These are phyloP conservation scores for Vicugna pacos DNA, from an alignment of 2,113 vertebrate genomes.

Conservation along the genomic window DNA sequence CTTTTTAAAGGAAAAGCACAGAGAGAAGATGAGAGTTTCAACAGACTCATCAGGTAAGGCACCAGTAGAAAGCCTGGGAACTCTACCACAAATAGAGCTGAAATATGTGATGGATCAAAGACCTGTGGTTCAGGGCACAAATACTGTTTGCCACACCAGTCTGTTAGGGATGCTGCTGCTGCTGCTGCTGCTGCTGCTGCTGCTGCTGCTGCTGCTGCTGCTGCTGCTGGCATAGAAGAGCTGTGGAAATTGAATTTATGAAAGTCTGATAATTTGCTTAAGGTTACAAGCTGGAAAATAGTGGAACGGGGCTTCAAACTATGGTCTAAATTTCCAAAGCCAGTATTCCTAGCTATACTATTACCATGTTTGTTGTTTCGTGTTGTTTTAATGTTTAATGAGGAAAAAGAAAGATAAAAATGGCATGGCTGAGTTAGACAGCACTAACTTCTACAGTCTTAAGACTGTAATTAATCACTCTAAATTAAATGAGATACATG, in stretches of 20 bases:
- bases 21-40: not conserved
- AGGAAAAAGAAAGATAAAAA: not conserved
- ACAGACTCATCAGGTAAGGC: not conserved
- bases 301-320: not conserved
- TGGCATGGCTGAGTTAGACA: not conserved
- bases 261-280: not conserved
- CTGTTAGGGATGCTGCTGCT: not conserved
- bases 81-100: not conserved
- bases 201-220: too few species aligned
- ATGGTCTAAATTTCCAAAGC: not conserved
- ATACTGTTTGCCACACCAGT: not conserved
- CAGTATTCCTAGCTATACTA: not conserved
- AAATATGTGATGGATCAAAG: not conserved
- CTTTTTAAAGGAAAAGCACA: not conserved
- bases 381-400: not conserved
- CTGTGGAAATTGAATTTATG: not conserved
- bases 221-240: not conserved
- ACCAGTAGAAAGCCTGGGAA: not conserved
- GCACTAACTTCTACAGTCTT: not conserved
- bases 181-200: too few species aligned
- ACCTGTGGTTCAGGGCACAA: rapidly evolving
- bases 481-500: not conserved
- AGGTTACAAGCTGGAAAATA: not conserved
- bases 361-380: not conserved
- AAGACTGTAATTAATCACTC: not conserved